Conservation (phyloP, 2,113 vertebrate genomes). For the Propithecus coquereli region DNA sequence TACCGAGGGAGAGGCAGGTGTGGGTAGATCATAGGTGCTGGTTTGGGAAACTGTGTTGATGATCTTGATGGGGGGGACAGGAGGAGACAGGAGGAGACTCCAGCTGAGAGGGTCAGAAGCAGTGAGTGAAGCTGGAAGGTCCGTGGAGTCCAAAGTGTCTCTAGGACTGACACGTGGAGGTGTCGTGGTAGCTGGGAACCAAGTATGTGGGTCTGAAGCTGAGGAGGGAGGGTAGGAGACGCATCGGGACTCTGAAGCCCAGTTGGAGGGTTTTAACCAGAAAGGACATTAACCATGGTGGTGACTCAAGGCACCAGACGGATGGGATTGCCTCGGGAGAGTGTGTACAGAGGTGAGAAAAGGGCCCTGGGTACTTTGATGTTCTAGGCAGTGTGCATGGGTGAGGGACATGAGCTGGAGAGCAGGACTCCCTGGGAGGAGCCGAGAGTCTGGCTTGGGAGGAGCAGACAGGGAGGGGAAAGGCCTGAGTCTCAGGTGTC, state of each 20-base stretch:
- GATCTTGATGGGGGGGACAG: neutral
- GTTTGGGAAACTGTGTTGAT: neutral
- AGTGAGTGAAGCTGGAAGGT: neutral
- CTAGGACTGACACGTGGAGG: neutral
- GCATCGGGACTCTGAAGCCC: neutral
- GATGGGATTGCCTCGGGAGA: too few species aligned
- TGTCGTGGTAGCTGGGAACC: neutral
- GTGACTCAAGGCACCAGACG: neutral
- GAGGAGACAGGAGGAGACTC: too few species aligned
- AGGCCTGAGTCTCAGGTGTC: neutral
- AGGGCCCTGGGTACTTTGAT: neutral
- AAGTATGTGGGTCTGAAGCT: neutral
- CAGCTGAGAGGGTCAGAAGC: neutral
- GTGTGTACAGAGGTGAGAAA: neutral
- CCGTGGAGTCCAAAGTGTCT: neutral
- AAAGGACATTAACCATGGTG: neutral
- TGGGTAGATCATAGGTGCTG: neutral
- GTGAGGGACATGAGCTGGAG: neutral
- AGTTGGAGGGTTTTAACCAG: neutral
- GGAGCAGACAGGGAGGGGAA: neutral
- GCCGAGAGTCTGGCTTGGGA: neutral
- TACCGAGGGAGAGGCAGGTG: neutral
- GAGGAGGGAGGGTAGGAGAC: neutral
- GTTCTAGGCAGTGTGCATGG: neutral
- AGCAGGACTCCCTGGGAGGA: neutral